A percentile compares a stretch with the other conserved stretches of the same genome.
phyloP scores from a whole-genome alignment of 2,888 invertebrate genomes.

The Electrophaes corylata region DNA sequence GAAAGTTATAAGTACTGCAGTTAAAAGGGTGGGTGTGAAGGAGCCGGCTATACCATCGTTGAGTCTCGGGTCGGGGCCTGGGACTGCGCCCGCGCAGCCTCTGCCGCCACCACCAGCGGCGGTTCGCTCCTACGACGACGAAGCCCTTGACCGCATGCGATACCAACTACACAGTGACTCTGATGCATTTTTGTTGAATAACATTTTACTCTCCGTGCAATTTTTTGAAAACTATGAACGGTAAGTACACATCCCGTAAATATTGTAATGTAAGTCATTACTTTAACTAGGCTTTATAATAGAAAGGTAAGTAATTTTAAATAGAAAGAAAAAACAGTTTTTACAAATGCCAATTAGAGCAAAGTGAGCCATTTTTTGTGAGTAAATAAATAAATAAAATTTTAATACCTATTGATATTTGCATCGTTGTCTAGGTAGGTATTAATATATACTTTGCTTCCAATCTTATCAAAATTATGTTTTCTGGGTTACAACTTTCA shows the following conservation, averaged over 20 bases:
- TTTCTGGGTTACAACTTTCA: constrained; percentile 1
- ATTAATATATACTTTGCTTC: background rate
- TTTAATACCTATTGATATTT: background rate
- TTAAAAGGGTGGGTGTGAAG: constrained; percentile 58
- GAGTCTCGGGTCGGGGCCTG: constrained; percentile 47
- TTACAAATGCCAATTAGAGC: no score
- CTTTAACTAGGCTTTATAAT: background rate
- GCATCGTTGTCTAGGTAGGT: background rate
- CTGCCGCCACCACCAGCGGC: constrained; percentile 59
- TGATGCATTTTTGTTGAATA: constrained; percentile 89
- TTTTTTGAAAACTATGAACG: constrained; percentile 91
- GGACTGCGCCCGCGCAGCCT: constrained; percentile 44
- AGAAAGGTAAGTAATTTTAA: background rate
- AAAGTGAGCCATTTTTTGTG: no score
- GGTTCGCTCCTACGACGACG: constrained; percentile 76
- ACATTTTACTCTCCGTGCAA: constrained; percentile 89
- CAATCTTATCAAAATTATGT: background rate
- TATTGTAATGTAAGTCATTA: no score
- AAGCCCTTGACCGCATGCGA: constrained; percentile 82
- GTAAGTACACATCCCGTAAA: constrained; percentile 64
- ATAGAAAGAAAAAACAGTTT: no score
- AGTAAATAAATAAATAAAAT: no score
- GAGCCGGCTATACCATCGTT: constrained; percentile 52
- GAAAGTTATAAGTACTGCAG: constrained; percentile 52
- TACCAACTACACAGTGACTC: constrained; percentile 85